A percentile compares a stretch with the other conserved stretches of the same genome.
phyloP scores from a whole-genome alignment of 1,140 invertebrate species.

The Aphaenogaster rudis region DNA sequence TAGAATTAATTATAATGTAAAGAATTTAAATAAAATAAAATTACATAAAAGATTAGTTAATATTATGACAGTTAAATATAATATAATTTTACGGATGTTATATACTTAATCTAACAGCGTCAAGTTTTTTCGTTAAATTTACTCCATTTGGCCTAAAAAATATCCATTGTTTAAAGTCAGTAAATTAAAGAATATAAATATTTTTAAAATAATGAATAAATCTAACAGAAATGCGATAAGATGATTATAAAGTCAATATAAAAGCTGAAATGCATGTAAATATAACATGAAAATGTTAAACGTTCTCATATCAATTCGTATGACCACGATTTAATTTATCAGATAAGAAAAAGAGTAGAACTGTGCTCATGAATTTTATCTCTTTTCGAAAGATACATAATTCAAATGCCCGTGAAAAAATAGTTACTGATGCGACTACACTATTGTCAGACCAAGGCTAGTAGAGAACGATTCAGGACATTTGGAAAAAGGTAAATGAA shows the following conservation, averaged over 20 bases:
- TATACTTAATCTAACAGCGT: too few relatives aligned
- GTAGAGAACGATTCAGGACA: neutral
- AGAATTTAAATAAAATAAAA: too few relatives aligned
- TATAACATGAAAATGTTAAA: constrained; percentile 33
- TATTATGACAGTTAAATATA: too few relatives aligned
- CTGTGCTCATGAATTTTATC: constrained; percentile 25
- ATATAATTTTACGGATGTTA: too few relatives aligned
- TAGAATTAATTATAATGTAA: too few relatives aligned
- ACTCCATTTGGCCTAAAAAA: neutral
- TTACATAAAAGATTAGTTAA: too few relatives aligned
- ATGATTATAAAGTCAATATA: neutral
- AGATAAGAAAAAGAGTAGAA: neutral
- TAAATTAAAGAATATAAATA: neutral
- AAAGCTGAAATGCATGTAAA: neutral
- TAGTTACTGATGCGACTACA: neutral
- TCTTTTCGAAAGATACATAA: constrained; percentile 28
- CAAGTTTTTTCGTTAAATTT: neutral
- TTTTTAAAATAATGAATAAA: neutral
- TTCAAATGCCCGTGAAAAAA: constrained; percentile 18
- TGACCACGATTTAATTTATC: neutral
- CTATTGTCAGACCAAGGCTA: neutral
- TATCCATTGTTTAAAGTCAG: neutral
- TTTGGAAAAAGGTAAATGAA: neutral
- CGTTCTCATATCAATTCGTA: neutral
- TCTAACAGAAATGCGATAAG: neutral